These are phyloP conservation scores for Lanistes nyassanus DNA, from an alignment of 1,140 invertebrate species.

Conservation along the genomic window DNA sequence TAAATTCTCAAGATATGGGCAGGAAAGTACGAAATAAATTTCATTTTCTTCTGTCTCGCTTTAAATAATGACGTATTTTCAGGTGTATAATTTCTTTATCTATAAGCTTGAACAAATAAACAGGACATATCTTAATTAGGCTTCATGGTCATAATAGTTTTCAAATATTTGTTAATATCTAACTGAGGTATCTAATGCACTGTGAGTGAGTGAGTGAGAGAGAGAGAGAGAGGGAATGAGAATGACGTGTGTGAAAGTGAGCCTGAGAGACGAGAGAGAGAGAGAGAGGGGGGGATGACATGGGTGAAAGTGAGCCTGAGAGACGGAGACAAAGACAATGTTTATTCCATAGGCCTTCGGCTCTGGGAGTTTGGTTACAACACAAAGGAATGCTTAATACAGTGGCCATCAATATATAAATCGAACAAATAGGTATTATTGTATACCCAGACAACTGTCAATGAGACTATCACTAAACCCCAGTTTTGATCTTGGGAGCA, in stretches of 20 bases:
- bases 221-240: constrained; percentile 6
- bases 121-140: background rate
- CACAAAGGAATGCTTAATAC: too few species aligned
- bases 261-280: too few species aligned
- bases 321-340: background rate
- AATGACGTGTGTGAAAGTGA: background rate
- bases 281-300: too few species aligned
- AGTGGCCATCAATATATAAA: too few species aligned
- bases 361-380: too few species aligned
- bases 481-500: too few species aligned
- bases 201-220: background rate
- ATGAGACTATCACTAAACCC: too few species aligned
- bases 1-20: too few species aligned
- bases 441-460: too few species aligned
- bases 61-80: background rate
- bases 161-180: background rate
- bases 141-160: background rate
- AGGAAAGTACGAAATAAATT: background rate
- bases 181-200: background rate
- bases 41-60: background rate
- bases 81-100: background rate
- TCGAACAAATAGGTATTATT: too few species aligned
- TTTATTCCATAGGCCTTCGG: too few species aligned
- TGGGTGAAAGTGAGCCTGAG: too few species aligned
- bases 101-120: background rate